phyloP scores from a whole-genome alignment of 2,888 invertebrate genomes.

The Osmoderma eremita region DNA sequence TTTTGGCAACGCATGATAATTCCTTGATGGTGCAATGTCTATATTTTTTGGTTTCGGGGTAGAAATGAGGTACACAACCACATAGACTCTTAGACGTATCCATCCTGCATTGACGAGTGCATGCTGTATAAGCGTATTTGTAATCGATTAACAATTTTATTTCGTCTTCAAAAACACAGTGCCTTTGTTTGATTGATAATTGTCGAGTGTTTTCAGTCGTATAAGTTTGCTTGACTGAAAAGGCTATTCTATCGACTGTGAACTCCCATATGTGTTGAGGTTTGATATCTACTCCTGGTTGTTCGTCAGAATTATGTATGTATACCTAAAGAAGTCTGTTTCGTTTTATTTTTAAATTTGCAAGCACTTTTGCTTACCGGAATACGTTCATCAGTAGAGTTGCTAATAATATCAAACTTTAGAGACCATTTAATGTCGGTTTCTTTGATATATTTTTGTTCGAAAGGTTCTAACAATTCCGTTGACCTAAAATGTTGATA shows the following conservation, averaged over 20 bases:
- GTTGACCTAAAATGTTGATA: slow-evolving; percentile 61
- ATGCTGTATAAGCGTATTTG: slow-evolving; percentile 77
- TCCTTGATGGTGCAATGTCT: slow-evolving; percentile 70
- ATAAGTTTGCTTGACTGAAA: slow-evolving; percentile 80
- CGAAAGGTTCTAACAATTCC: slow-evolving; percentile 62
- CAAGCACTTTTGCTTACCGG: slow-evolving; percentile 15
- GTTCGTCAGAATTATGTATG: slow-evolving; percentile 76
- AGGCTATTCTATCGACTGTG: slow-evolving; percentile 69
- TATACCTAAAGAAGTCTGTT: slow-evolving; percentile 65
- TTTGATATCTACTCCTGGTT: slow-evolving; percentile 74
- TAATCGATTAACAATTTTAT: slow-evolving; percentile 67
- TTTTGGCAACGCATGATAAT: slow-evolving; percentile 69
- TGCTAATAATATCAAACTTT: slow-evolving; percentile 60
- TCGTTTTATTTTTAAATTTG: neutral
- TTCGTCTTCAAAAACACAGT: slow-evolving; percentile 79
- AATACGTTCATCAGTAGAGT: slow-evolving; percentile 25
- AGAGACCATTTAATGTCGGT: slow-evolving; percentile 75
- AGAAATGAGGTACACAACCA: slow-evolving; percentile 79
- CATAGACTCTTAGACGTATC: slow-evolving; percentile 71
- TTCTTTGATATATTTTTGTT: slow-evolving; percentile 71
- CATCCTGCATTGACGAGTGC: slow-evolving; percentile 80
- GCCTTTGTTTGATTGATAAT: slow-evolving; percentile 73
- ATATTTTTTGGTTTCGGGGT: slow-evolving; percentile 68
- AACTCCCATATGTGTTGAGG: slow-evolving; percentile 78
- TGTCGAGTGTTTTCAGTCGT: slow-evolving; percentile 80